phyloP scores from a whole-genome alignment of 2,797 vertebrate genomes.

The Ctenosaura bakeri region DNA sequence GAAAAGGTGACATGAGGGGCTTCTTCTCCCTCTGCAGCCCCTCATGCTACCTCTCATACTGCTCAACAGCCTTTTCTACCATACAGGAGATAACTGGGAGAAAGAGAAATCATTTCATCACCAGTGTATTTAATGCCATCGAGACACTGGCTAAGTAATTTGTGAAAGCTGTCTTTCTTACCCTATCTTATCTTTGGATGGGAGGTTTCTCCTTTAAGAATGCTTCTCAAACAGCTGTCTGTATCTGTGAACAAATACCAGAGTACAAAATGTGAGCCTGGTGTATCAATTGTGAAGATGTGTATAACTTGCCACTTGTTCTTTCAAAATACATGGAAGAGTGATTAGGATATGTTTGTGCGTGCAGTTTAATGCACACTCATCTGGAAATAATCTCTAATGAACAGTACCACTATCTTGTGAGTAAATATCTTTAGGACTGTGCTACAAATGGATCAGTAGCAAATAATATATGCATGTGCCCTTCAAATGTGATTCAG shows the following conservation, averaged over 20 bases:
- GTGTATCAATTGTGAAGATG: too few species aligned
- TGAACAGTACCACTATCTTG: neutral
- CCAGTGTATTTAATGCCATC: neutral
- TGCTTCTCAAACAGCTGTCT: neutral
- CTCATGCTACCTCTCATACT: too few species aligned
- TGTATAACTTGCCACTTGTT: too few species aligned
- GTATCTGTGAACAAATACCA: neutral
- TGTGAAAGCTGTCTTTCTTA: neutral
- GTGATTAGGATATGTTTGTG: neutral
- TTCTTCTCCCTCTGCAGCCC: too few species aligned
- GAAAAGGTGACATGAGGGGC: too few species aligned
- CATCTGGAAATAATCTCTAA: neutral
- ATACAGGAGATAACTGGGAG: too few species aligned
- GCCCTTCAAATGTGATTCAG: constrained; percentile 6
- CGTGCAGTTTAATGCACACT: neutral
- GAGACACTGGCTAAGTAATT: neutral
- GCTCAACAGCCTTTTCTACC: too few species aligned
- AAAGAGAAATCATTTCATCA: too few species aligned
- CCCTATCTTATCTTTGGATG: neutral
- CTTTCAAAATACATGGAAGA: neutral
- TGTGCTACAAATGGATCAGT: neutral
- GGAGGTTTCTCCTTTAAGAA: too few species aligned
- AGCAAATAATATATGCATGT: neutral
- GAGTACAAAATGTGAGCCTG: neutral
- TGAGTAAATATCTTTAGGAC: neutral